A percentile compares a stretch with the other conserved stretches of the same genome.
Evolutionary conservation across 1,140 invertebrate species (phyloP).

Genomic region (Procambarus virginalis): DNA sequence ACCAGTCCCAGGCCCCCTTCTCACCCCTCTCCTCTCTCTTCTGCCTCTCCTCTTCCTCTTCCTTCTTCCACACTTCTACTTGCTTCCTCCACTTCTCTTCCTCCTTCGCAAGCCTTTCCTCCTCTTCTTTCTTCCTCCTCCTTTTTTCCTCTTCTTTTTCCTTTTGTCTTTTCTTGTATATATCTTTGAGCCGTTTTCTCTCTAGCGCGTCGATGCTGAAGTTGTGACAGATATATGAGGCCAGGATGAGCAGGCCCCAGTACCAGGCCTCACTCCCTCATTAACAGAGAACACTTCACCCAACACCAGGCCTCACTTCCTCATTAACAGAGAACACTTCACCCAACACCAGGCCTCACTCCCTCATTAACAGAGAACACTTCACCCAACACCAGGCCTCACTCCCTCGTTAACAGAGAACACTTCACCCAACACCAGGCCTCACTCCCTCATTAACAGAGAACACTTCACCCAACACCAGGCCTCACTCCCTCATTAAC

Average conservation of each 20-base stretch:
- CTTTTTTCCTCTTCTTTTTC: slow-evolving; percentile 28
- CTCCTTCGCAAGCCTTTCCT: not conserved
- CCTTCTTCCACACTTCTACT: slow-evolving; percentile 30
- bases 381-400: no score
- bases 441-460: no score
- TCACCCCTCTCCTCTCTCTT: not conserved
- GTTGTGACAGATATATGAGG: not conserved
- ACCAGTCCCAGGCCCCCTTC: not conserved
- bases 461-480: no score
- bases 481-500: no score
- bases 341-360: no score
- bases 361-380: no score
- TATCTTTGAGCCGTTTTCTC: slow-evolving; percentile 30
- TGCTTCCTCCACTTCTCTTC: slow-evolving; percentile 30
- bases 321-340: no score
- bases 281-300: not conserved
- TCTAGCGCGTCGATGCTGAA: slow-evolving; percentile 3
- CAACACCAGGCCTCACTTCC: not conserved
- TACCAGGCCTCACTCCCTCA: not conserved
- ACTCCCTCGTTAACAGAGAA: no score
- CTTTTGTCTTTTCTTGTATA: slow-evolving; percentile 16
- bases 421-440: no score
- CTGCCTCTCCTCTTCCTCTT: slow-evolving; percentile 17
- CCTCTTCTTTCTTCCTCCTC: slow-evolving; percentile 30
- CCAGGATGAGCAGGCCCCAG: not conserved